Evolutionary conservation across 1,140 invertebrate species (phyloP).

Genomic region (Pomacea maculata): DNA sequence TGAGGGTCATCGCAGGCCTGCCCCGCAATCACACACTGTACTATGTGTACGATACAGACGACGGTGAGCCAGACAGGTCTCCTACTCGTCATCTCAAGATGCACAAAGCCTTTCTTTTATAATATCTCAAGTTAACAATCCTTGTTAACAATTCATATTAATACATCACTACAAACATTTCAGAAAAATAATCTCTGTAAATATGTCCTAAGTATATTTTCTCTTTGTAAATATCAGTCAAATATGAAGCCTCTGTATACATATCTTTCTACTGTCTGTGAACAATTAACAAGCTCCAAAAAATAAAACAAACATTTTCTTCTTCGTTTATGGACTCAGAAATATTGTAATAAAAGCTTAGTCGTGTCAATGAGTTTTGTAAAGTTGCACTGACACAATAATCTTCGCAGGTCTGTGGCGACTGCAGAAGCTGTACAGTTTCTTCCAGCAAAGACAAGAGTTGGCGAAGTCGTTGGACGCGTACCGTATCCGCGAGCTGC

Average conservation of each 20-base stretch:
- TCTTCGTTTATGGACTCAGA: too few species aligned
- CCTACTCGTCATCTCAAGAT: too few species aligned
- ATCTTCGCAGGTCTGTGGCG: constrained; percentile 34
- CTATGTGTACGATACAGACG: constrained; percentile 93
- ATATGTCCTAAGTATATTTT: not conserved
- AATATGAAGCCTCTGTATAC: not conserved
- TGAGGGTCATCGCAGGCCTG: constrained; percentile 89
- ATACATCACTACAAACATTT: too few species aligned
- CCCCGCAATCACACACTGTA: constrained; percentile 87
- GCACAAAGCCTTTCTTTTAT: too few species aligned
- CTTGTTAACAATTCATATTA: too few species aligned
- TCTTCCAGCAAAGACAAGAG: constrained; percentile 27
- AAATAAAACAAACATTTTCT: too few species aligned
- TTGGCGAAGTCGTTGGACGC: constrained; percentile 28
- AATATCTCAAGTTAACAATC: too few species aligned
- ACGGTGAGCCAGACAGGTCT: constrained; percentile 75
- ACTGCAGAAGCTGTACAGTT: constrained; percentile 31
- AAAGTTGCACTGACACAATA: too few species aligned
- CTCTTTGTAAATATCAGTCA: not conserved
- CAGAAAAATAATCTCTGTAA: too few species aligned
- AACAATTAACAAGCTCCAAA: not conserved
- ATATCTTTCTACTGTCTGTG: not conserved
- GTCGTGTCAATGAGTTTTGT: too few species aligned
- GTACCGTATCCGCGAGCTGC: constrained; percentile 27
- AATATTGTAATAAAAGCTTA: too few species aligned